Evolutionary conservation across 2,888 invertebrate genomes (phyloP).

Genomic region (Drosophila histrio): DNA sequence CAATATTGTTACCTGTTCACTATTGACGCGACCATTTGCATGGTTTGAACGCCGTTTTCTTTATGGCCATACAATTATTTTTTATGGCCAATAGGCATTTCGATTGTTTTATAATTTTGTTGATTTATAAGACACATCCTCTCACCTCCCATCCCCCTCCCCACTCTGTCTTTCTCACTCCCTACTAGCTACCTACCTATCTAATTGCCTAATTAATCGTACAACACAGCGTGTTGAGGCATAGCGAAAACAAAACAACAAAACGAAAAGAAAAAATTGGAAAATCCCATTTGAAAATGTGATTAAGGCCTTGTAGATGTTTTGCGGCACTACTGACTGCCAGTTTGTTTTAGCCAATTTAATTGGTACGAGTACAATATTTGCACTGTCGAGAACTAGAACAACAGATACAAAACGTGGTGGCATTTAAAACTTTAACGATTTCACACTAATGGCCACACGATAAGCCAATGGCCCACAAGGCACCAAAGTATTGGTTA

Average conservation of each 20-base stretch:
- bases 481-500: slow-evolving; percentile 1
- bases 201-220: slow-evolving; percentile 68
- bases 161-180: background rate
- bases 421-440: slow-evolving; percentile 77
- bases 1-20: slow-evolving; percentile 22
- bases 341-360: slow-evolving; percentile 57
- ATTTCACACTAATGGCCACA: slow-evolving; percentile 75
- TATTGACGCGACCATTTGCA: slow-evolving; percentile 11
- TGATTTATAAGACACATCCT: slow-evolving; percentile 51
- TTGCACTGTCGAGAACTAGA: slow-evolving; percentile 51
- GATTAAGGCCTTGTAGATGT: slow-evolving; percentile 51
- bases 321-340: slow-evolving; percentile 30
- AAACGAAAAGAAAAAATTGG: background rate
- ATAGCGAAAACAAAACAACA: background rate
- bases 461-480: slow-evolving; percentile 61
- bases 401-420: slow-evolving; percentile 65
- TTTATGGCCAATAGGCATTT: slow-evolving; percentile 55
- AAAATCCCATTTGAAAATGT: slow-evolving; percentile 45
- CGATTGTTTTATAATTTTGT: slow-evolving; percentile 67
- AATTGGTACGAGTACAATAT: slow-evolving; percentile 69
- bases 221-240: slow-evolving; percentile 35
- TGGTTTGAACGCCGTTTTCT: slow-evolving; percentile 23
- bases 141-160: background rate
- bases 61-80: slow-evolving; percentile 62
- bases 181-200: slow-evolving; percentile 9